Evolutionary conservation across 2,888 invertebrate genomes (phyloP), one percentile per base, ranked within the genome.

Genomic region (Mesorhabditis spiculigera): DNA sequence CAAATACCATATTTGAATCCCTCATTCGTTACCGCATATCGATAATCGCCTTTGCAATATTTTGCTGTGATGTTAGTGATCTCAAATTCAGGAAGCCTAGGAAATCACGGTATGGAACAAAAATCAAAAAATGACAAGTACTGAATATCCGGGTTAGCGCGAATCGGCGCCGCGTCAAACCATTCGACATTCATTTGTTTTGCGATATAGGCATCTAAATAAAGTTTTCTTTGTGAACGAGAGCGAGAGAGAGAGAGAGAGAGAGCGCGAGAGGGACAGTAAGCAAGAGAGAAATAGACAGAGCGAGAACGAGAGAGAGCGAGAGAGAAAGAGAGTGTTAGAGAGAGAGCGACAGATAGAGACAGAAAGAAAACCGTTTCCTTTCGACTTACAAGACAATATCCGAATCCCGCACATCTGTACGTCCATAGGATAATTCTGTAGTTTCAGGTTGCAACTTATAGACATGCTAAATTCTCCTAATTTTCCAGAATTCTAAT

Each of bases 341-440:
- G 28, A 28, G 28, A 28, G 28, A 28, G 28, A 28, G 28, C 1
- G 28, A 28, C 28, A 28, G 28, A 28, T 28, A 28, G 28, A 28
- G 28, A 28, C 28, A 28, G 28, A 28, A 28, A 28, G 28, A 28
- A 28, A 28, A 28, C 28, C 28, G 28, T 28, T 28, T 28, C 28
- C 28, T 28, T 28, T 28, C 28, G 28, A 68, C 77, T 77, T 66
- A 83, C 82, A 84, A 67, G 79, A 78, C 50, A 83, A 70, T 45
- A 80, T 79, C 44, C 83, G 72, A 64, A 84, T 84, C 5, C 76
- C 73, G 65, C 84, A 84, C 41, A 76, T 65, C 69, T 84, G 84
- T 5, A 76, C 74, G 66, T 85, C 85, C 84, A 85, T 85, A 28
- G 85, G 85, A 66, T 85, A 85, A 3, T 75, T 76, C 10, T 28